Conservation (phyloP, 2,888 invertebrate species). For the Matsumyia berberina region DNA sequence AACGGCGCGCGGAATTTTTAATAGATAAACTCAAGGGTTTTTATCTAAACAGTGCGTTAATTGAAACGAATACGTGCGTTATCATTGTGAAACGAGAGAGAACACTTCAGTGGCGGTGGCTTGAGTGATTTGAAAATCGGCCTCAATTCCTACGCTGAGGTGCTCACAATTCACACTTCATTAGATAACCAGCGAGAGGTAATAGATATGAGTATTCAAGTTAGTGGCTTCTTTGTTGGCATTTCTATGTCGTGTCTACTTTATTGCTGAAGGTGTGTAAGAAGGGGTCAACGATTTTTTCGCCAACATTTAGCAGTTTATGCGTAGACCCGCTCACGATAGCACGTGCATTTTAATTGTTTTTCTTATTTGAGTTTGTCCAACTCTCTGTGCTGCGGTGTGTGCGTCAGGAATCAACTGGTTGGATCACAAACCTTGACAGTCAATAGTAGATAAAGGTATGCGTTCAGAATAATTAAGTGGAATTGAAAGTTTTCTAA, state of each 20-base stretch:
- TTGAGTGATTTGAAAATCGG: constrained; percentile 53
- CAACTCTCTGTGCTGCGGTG: neutral
- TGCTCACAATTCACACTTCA: constrained; percentile 51
- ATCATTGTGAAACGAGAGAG: constrained; percentile 29
- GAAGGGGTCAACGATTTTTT: constrained; percentile 52
- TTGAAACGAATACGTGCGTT: constrained; percentile 62
- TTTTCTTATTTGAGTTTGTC: constrained; percentile 24
- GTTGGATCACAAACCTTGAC: constrained; percentile 22
- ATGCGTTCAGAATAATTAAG: constrained; percentile 30
- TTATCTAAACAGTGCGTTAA: constrained; percentile 62
- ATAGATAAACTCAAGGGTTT: constrained; percentile 38
- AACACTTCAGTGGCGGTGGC: constrained; percentile 12
- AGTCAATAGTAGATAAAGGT: constrained; percentile 38
- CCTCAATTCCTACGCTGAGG: constrained; percentile 37
- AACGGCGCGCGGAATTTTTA: constrained; percentile 10
- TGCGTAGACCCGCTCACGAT: constrained; percentile 36
- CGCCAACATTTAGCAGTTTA: constrained; percentile 47
- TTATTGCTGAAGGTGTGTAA: neutral
- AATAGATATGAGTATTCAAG: constrained; percentile 39
- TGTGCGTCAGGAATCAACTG: constrained; percentile 25
- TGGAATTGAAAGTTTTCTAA: constrained; percentile 28
- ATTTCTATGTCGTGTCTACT: neutral
- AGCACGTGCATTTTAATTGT: constrained; percentile 64
- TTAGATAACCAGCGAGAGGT: constrained; percentile 38
- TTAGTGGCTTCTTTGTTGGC: constrained; percentile 5